A percentile compares a stretch with the other conserved stretches of the same genome.
Evolutionary conservation across 2,888 invertebrate species (phyloP).

Genomic region (Glomeris marginata): DNA sequence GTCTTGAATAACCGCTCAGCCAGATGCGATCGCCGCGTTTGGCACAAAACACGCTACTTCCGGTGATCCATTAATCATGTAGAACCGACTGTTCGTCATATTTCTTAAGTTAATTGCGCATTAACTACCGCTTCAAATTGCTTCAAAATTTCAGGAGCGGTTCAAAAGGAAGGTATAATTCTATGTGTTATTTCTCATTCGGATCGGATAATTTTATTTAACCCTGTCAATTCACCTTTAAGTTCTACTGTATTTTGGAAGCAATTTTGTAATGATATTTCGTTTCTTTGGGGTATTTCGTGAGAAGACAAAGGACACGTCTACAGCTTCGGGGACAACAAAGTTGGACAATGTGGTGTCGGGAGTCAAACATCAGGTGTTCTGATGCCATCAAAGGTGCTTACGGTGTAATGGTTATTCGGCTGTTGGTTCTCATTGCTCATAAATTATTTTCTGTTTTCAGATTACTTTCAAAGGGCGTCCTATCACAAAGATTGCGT

Average conservation of each 20-base stretch:
- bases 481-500: conserved; percentile 73
- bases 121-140: no score
- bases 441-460: conserved; percentile 4
- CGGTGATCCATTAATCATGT: not conserved
- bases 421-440: conserved; percentile 4
- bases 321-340: conserved; percentile 81
- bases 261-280: no score
- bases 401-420: not conserved
- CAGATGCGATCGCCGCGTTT: no score
- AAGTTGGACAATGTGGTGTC: conserved; percentile 79
- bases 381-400: conserved; percentile 35
- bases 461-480: conserved; percentile 47
- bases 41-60: no score
- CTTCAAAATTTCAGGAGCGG: no score
- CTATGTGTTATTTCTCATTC: no score
- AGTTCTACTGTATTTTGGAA: not conserved
- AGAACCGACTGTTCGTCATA: not conserved
- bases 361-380: conserved; percentile 43
- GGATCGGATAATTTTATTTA: no score
- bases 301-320: conserved; percentile 60
- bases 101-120: no score
- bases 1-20: no score
- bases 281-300: not conserved
- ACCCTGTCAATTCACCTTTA: conserved; percentile 2
- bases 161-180: no score